Conservation (phyloP, 2,797 vertebrate genomes). For the Tapirus indicus region DNA sequence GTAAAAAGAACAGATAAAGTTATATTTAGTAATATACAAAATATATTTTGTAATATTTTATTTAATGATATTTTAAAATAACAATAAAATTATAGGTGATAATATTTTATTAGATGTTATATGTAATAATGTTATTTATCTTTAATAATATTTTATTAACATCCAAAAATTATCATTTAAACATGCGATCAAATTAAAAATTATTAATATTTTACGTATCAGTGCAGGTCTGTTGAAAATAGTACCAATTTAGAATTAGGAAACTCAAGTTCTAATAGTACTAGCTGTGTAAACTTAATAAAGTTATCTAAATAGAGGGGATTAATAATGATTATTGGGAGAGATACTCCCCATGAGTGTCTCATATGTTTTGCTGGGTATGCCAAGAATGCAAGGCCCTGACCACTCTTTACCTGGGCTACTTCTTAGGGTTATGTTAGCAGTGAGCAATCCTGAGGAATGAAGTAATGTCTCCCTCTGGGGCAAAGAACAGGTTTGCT, state of each 20-base stretch:
- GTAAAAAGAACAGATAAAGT: not conserved
- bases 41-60: slow-evolving; percentile 28
- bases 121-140: not conserved
- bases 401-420: not conserved
- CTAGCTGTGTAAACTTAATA: not conserved
- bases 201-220: not conserved
- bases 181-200: not conserved
- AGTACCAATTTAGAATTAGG: not conserved
- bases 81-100: not conserved
- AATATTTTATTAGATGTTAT: not conserved
- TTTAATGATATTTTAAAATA: not conserved
- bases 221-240: not conserved
- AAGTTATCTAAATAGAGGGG: not conserved
- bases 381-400: not conserved
- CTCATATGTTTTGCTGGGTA: not conserved
- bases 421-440: not conserved
- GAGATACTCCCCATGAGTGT: not conserved
- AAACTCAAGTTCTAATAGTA: not conserved
- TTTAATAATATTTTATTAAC: not conserved
- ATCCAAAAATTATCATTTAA: not conserved
- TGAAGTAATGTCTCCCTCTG: not conserved
- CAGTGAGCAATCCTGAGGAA: not conserved
- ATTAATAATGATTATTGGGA: not conserved
- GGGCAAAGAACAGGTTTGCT: not conserved
- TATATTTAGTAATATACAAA: not conserved